Evolutionary conservation across 1,140 invertebrate genomes (phyloP), one percentile per base, ranked within the genome.

Genomic region (Hyles euphorbiae): DNA sequence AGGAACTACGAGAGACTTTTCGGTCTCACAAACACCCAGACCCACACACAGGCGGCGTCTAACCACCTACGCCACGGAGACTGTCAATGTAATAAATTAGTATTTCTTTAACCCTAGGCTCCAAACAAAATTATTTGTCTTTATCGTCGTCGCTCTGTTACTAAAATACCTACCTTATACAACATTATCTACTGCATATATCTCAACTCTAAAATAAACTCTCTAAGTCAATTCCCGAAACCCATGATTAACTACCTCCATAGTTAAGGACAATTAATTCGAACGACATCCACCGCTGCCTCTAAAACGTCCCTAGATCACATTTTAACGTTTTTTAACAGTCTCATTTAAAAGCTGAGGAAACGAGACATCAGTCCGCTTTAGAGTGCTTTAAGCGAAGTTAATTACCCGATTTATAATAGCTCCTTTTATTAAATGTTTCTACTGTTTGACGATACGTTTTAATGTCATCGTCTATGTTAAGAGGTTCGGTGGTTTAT

Each of bases 331-430:
- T 54, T 54, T 54, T 54, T 11, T 11, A 40, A 52, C 50, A 10
- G 40, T 54, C 53, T 32, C 36, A 54, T 54, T 54, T 54, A 54
- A 44, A 45, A 54, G 61, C 54, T 56, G 57, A 74, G 77, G 75
- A 78, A 76, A 77, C 62, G 63, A 56, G 53, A 61, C 76, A 72
- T 81, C 74, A 75, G 68, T 77, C 65, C 63, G 70, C 63, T 61
- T 76, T 68, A 63, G 61, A 61, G 56, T 52, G 53, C 57, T 74
- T 69, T 71, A 75, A 61, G 60, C 3, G 73, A 73, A 53, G 63
- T 75, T 81, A 81, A 81, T 76, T 76, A 57, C 61, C 65, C 68
- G 60, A 80, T 80, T 80, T 72, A 74, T 78, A 80, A 72, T 72
- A 59, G 55, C 55, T 64, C 61, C 43, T 69, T 63, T 60, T 46